Evolutionary conservation across 2,113 vertebrate species (phyloP), one percentile per base, ranked within the genome.

Genomic region (Malurus elegans): DNA sequence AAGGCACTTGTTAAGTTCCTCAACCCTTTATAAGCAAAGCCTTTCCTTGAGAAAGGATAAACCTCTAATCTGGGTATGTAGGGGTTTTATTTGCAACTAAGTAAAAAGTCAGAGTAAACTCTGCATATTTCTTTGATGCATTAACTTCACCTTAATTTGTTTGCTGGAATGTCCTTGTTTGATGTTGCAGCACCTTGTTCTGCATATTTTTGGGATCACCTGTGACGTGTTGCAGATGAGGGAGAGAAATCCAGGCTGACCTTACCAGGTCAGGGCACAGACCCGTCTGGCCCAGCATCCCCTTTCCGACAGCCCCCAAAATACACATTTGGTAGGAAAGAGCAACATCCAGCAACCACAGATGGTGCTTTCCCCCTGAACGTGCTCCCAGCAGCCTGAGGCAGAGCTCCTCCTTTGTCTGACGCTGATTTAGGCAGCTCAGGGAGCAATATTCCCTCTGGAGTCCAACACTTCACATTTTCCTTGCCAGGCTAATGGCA

Each of bases 241-340:
- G 73, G 54, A 31, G 18, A 3, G 18, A 57, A 24, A 11, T 6
- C 3, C 5, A 29, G 56, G 23, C 36, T 26, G 64, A 3, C 40
- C 0, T 0, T 5, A 3, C 7, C 50, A 8, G 50, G 8, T 32
- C 28, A 38, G 82, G 62, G 57, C 70, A 62, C 21, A 3, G 51
- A 10, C 14, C 29, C 54, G 1, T 4, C 54, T 26, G 72, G 51
- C 38, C 38, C 51, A 32, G 76, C 50, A 71, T 40, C 47, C 32
- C 0, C 0, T n/a, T 70, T 48, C 65, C 60, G n/a, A 3, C 2
- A 16, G 50, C 60, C 58, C 47, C 51, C 69, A 31, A 10, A 32
- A 73, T 67, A 36, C 58, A 4, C 8, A 11, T 8, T 21, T 1
- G 4, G 18, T 6, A 15, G 44, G 45, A 38, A 51, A 26, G 36